Evolutionary conservation across 1,140 invertebrate genomes (phyloP).

Genomic region (Vollenhovia emeryi): DNA sequence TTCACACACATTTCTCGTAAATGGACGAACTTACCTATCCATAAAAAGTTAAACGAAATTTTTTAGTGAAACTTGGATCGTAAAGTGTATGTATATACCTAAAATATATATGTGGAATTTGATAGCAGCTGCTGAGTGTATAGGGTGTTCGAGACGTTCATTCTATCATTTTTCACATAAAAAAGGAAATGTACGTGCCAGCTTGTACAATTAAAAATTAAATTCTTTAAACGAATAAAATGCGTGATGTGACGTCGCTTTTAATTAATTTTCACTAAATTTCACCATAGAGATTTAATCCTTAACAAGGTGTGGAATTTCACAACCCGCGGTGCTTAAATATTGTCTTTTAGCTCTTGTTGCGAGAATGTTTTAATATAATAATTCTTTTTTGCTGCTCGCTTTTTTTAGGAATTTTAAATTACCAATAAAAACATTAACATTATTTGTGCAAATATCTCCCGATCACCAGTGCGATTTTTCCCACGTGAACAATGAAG

Average conservation of each 20-base stretch:
- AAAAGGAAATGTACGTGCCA: background rate
- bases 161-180: background rate
- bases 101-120: constrained; percentile 9
- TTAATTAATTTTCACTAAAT: constrained; percentile 13
- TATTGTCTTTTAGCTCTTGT: background rate
- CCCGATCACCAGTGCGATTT: background rate
- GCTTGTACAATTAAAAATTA: background rate
- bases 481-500: background rate
- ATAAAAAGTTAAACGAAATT: constrained; percentile 16
- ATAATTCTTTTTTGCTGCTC: background rate
- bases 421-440: background rate
- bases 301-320: background rate
- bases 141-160: background rate
- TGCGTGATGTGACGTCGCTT: background rate
- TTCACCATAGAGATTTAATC: background rate
- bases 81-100: background rate
- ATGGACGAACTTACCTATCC: background rate
- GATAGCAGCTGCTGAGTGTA: background rate
- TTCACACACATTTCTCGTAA: constrained; percentile 19
- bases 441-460: background rate
- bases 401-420: background rate
- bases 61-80: constrained; percentile 10
- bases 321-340: background rate
- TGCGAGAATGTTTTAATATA: background rate
- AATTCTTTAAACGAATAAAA: constrained; percentile 1